Conservation (phyloP, 2,113 vertebrate species). For the Aphyosemion australe region DNA sequence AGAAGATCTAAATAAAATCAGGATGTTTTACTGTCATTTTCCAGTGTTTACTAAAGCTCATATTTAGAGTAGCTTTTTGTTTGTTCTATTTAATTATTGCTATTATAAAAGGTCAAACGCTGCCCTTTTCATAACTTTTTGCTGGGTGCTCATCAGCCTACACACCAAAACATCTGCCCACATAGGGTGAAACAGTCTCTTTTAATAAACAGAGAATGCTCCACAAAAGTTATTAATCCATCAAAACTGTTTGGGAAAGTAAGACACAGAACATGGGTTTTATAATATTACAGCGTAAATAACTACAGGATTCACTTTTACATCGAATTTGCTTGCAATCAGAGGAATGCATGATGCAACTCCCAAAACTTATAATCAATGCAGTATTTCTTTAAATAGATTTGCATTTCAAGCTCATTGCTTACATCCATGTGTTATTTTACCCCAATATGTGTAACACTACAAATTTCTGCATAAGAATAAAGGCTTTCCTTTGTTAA, state of each 20-base stretch:
- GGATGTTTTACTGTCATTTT: background rate
- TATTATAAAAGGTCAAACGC: constrained; percentile 14
- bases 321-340: too few species aligned
- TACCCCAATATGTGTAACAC: too few species aligned
- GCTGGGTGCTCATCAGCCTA: constrained; percentile 19
- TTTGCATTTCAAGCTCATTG: too few species aligned
- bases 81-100: constrained; percentile 20
- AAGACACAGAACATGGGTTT: background rate
- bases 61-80: background rate
- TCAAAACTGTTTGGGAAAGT: constrained; percentile 13
- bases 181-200: constrained; percentile 5
- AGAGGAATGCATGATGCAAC: too few species aligned
- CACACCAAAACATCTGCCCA: constrained; percentile 34
- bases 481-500: too few species aligned
- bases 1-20: too few species aligned
- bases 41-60: background rate
- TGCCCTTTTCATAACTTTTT: constrained; percentile 19
- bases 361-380: too few species aligned
- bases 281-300: background rate
- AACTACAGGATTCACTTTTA: too few species aligned
- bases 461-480: too few species aligned
- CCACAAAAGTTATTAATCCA: constrained; percentile 13
- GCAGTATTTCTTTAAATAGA: too few species aligned
- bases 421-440: too few species aligned
- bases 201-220: constrained; percentile 15